These are phyloP conservation scores for Phasia obesa DNA, from an alignment of 2,888 invertebrate species.

Conservation along the genomic window DNA sequence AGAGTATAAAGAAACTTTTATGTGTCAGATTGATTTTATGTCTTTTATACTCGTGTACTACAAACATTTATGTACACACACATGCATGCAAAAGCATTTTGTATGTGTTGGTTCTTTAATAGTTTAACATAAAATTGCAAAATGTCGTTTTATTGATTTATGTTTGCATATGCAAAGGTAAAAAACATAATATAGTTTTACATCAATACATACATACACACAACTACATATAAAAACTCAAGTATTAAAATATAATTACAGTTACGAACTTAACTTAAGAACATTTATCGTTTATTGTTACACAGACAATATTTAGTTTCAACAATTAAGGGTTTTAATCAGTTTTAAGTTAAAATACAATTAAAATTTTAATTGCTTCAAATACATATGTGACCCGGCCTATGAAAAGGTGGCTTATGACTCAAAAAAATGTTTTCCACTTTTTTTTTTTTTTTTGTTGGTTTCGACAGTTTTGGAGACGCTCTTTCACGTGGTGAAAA, in stretches of 20 bases:
- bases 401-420: no score
- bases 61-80: neutral
- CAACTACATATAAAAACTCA: neutral
- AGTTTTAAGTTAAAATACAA: no score
- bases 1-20: conserved; percentile 6
- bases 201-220: conserved; percentile 5
- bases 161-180: conserved; percentile 31
- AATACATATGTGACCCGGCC: no score
- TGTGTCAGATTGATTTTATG: conserved; percentile 33
- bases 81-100: neutral
- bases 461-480: no score
- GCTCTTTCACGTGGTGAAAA: no score
- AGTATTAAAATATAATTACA: neutral
- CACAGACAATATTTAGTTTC: no score
- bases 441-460: no score
- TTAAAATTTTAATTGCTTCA: no score
- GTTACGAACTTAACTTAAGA: neutral
- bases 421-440: no score
- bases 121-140: conserved; percentile 59
- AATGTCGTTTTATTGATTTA: conserved; percentile 60
- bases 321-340: no score
- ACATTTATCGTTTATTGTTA: neutral
- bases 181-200: conserved; percentile 57
- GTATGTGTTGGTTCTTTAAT: conserved; percentile 2
- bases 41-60: conserved; percentile 20